Conservation (phyloP, 2,797 vertebrate species). For the Hyperoplus immaculatus region DNA sequence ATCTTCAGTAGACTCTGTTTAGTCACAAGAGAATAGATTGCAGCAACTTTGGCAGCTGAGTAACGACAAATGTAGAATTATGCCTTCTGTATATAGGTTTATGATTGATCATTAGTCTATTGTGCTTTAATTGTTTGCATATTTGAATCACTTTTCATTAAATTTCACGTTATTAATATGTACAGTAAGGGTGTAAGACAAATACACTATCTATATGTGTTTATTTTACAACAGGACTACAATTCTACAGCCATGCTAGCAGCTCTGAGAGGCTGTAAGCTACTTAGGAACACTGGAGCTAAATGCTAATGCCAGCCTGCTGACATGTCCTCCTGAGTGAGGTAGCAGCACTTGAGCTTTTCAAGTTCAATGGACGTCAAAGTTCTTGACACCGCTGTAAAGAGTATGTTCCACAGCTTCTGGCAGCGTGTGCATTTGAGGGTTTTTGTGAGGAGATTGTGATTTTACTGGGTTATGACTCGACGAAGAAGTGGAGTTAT, state of each 20-base stretch:
- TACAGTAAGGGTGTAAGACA: not conserved
- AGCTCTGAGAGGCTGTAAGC: not conserved
- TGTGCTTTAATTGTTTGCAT: not conserved
- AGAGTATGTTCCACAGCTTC: not conserved
- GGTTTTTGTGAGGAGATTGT: not conserved
- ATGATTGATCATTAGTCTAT: not conserved
- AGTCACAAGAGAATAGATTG: not conserved
- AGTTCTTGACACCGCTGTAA: not conserved
- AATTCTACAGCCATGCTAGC: not conserved
- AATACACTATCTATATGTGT: not conserved
- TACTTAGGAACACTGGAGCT: not conserved
- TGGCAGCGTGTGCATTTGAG: not conserved
- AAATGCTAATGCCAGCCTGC: not conserved
- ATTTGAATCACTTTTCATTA: not conserved
- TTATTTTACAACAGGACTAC: not conserved
- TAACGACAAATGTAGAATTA: not conserved
- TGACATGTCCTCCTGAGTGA: not conserved
- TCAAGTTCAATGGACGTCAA: not conserved
- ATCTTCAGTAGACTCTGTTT: not conserved
- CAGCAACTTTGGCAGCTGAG: not conserved
- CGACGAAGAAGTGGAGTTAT: not conserved
- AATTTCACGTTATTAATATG: not conserved
- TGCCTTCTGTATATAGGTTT: not conserved
- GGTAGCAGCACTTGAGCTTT: not conserved
- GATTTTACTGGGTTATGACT: not conserved